A percentile compares a stretch with the other conserved stretches of the same genome.
phyloP scores from a whole-genome alignment of 2,888 invertebrate genomes.

The Calameuta pallipes region DNA sequence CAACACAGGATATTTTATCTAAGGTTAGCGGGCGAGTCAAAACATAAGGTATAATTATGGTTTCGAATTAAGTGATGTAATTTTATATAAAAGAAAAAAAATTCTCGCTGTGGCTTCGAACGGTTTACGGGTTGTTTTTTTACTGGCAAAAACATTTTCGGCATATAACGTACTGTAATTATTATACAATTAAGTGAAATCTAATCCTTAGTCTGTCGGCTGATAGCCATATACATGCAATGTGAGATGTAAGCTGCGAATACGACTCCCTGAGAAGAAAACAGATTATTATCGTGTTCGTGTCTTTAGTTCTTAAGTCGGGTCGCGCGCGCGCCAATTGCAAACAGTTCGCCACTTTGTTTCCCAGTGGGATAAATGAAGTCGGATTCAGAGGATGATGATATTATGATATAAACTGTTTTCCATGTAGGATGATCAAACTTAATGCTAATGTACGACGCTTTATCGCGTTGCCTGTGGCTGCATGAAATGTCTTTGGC shows the following conservation, averaged over 20 bases:
- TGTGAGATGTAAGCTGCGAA: slow-evolving; percentile 10
- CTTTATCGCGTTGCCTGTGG: neutral
- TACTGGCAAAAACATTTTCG: slow-evolving; percentile 1
- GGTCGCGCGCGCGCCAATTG: neutral
- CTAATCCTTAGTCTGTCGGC: slow-evolving; percentile 15
- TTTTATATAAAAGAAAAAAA: neutral
- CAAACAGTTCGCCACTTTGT: neutral
- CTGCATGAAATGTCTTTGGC: neutral
- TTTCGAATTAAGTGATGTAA: neutral
- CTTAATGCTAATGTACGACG: neutral
- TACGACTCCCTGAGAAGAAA: slow-evolving; percentile 11
- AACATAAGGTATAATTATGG: neutral
- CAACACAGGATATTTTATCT: neutral
- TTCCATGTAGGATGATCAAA: neutral
- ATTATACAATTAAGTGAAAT: slow-evolving; percentile 21
- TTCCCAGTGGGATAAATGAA: neutral
- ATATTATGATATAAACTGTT: neutral
- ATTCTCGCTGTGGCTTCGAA: neutral
- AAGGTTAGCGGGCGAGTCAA: neutral
- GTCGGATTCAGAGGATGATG: neutral
- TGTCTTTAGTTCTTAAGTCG: neutral
- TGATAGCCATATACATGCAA: neutral
- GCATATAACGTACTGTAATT: neutral
- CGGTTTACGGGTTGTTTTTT: neutral
- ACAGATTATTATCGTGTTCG: neutral